Conservation (phyloP, 2,797 vertebrate species). For the Brachyrhaphis roseni region DNA sequence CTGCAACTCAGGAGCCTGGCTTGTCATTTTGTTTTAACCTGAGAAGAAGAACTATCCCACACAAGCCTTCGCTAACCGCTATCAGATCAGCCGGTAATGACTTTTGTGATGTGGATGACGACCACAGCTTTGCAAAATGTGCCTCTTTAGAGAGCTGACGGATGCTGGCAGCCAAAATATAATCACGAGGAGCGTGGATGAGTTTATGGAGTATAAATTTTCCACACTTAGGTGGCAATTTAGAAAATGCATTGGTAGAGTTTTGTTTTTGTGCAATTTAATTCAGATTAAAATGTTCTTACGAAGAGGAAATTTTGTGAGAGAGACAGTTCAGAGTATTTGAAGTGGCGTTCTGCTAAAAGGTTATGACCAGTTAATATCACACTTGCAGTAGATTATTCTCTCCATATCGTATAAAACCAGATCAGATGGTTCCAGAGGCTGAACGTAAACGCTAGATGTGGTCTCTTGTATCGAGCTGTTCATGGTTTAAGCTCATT, state of each 20-base stretch:
- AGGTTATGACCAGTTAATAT: background rate
- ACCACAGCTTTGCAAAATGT: conserved; percentile 45
- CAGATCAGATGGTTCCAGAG: background rate
- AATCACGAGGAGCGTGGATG: conserved; percentile 51
- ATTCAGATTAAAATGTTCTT: conserved; percentile 66
- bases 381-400: background rate
- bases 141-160: conserved; percentile 52
- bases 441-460: background rate
- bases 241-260: conserved; percentile 10
- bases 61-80: conserved; percentile 34
- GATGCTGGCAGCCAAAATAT: conserved; percentile 47
- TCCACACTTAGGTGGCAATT: conserved; percentile 34
- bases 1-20: conserved; percentile 53
- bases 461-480: background rate
- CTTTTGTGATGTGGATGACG: conserved; percentile 52
- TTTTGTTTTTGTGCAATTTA: conserved; percentile 56
- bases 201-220: conserved; percentile 61
- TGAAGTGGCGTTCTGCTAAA: background rate
- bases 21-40: conserved; percentile 61
- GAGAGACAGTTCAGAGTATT: background rate
- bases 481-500: background rate
- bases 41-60: conserved; percentile 33
- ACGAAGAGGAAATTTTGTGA: conserved; percentile 3
- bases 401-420: background rate
- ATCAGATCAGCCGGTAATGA: conserved; percentile 69